These are phyloP conservation scores for Microcebus tavaratra DNA, from an alignment of 2,113 vertebrate species.

Conservation along the genomic window DNA sequence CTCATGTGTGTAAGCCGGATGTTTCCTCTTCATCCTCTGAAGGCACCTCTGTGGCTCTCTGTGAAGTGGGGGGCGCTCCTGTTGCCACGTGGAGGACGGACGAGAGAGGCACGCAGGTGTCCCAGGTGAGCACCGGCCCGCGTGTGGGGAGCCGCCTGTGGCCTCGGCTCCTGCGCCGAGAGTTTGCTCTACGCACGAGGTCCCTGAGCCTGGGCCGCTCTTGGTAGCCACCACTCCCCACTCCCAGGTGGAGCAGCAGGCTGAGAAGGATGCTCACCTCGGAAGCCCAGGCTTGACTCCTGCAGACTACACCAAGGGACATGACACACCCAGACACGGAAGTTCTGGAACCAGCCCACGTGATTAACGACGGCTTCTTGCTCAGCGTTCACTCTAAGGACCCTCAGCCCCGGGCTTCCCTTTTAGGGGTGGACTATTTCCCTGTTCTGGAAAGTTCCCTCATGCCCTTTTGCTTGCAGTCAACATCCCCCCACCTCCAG, in stretches of 20 bases:
- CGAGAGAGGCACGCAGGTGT: background rate
- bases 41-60: background rate
- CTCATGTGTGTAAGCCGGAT: background rate
- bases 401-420: background rate
- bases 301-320: background rate
- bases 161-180: too few relatives aligned
- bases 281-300: background rate
- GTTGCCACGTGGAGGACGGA: background rate
- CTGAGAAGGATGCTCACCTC: background rate
- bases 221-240: background rate
- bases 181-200: accelerated
- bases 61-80: background rate
- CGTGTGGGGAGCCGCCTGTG: accelerated
- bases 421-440: background rate
- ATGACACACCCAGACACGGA: background rate
- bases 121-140: too few relatives aligned
- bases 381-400: too few relatives aligned
- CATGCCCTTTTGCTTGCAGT: accelerated
- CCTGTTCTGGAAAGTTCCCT: too few relatives aligned
- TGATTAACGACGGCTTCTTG: background rate
- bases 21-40: background rate
- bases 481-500: background rate
- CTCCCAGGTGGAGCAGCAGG: background rate
- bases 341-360: background rate
- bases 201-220: too few relatives aligned